Evolutionary conservation across 2,113 vertebrate species (phyloP), one percentile per base, ranked within the genome.

Genomic region (Blennius ocellaris): DNA sequence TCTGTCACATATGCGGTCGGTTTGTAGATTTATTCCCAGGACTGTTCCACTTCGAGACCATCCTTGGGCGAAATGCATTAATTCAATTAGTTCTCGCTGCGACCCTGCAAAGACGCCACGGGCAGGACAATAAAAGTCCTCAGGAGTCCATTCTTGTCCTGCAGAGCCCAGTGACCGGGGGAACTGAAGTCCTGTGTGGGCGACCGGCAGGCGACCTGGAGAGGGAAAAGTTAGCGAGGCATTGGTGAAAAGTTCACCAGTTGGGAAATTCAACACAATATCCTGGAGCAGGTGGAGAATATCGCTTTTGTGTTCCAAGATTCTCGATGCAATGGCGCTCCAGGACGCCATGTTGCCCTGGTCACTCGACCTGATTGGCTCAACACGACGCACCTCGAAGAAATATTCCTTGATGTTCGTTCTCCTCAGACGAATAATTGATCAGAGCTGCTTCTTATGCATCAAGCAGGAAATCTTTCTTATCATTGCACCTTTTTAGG

Each of bases 181-280:
- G 55, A 56, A 80, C 71, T 63, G 16, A 38, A 47, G 53, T 58
- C 48, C 64, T 55, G 69, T 74, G 86, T 76, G 80, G 71, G 68
- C 40, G 63, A 40, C 12, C 59, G 58, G 45, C 12, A 55, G 58
- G 45, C 52, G 16, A 54, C 38, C 36, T 21, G 0, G 11, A 56
- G 38, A 68, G 63, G 61, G 48, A 58, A 65, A 76, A 30, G 63
- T 39, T 62, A 11, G 0, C 45, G 17, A 44, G 40, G 11, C 51
- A 37, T 14, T 14, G 54, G 8, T 15, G 16, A 47, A 61, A 53
- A 15, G 6, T 47, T 45, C 14, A 12, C 1, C 5, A 30, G 21
- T 30, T 30, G 21, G 21, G 7, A 56, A 10, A 14, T 45, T 45
- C 11, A 45, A 45, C 44, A 45, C 11, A 45, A 45, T 39, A 49